Conservation (phyloP, 2,797 vertebrate genomes). For the Enteromius trimaculatus region DNA sequence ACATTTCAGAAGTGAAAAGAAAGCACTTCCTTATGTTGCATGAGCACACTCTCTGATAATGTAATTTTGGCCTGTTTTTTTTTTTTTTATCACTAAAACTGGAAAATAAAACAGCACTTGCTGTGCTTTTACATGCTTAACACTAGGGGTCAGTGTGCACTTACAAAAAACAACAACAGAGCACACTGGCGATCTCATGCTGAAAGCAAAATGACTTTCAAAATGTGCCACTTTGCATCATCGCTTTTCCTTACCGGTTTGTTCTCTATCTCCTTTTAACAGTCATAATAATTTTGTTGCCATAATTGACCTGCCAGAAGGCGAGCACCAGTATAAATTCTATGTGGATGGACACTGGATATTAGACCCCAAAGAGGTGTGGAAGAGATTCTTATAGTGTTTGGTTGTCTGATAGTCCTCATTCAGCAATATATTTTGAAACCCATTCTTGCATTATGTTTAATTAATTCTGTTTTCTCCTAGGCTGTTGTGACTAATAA, state of each 20-base stretch:
- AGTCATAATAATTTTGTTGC: constrained; percentile 97
- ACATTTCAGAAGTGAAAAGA: background rate
- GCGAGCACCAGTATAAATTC: constrained; percentile 98
- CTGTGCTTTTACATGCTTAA: background rate
- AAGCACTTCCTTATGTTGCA: background rate
- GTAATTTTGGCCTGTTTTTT: background rate
- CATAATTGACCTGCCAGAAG: constrained; percentile 94
- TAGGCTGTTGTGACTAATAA: constrained; percentile 91
- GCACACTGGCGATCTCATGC: background rate
- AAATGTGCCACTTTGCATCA: background rate
- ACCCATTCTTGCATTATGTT: background rate
- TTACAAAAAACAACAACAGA: background rate
- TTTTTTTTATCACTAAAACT: background rate
- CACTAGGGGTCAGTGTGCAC: constrained; percentile 46
- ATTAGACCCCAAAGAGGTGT: constrained; percentile 91
- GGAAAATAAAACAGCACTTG: background rate
- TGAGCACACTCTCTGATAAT: background rate
- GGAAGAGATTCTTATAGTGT: background rate
- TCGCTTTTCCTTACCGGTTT: background rate
- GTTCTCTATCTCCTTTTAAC: constrained; percentile 31
- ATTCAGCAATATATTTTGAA: background rate
- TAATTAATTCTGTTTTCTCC: background rate
- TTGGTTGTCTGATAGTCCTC: background rate
- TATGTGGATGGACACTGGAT: constrained; percentile 97
- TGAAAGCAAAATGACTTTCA: background rate